phyloP scores from a whole-genome alignment of 2,113 vertebrate species.

The Vidua chalybeata region DNA sequence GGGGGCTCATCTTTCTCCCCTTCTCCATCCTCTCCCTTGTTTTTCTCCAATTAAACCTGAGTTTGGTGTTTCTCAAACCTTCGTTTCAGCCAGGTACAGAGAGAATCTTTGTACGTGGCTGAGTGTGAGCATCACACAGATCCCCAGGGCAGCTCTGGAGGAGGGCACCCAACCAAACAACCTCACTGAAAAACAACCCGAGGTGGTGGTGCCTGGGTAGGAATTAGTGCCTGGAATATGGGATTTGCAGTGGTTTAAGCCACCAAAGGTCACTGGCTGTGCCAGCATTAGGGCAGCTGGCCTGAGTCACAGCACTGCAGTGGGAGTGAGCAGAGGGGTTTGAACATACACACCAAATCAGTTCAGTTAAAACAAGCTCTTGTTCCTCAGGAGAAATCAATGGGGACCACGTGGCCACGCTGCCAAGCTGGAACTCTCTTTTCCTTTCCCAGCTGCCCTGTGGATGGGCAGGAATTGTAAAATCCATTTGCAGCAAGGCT shows the following conservation, averaged over 20 bases:
- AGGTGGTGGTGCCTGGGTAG: neutral
- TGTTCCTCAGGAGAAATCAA: neutral
- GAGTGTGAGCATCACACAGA: neutral
- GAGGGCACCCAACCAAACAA: neutral
- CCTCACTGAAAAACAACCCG: rapidly evolving
- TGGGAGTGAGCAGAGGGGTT: neutral
- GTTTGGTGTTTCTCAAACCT: neutral
- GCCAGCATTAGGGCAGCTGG: neutral
- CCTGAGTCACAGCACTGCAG: neutral
- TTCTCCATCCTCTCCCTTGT: neutral
- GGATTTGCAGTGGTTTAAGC: neutral
- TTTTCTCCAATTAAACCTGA: neutral
- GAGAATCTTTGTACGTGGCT: neutral
- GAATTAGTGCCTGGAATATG: neutral
- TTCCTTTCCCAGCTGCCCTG: neutral
- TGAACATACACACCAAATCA: neutral
- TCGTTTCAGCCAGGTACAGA: neutral
- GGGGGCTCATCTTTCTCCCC: rapidly evolving
- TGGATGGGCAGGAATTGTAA: neutral
- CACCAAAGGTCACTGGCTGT: neutral
- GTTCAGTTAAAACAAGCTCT: neutral
- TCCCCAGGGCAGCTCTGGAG: neutral
- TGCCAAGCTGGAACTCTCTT: neutral
- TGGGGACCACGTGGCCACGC: rapidly evolving
- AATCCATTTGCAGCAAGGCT: neutral